phyloP scores from a whole-genome alignment of 2,888 invertebrate genomes.

The Entomobrya proxima region DNA sequence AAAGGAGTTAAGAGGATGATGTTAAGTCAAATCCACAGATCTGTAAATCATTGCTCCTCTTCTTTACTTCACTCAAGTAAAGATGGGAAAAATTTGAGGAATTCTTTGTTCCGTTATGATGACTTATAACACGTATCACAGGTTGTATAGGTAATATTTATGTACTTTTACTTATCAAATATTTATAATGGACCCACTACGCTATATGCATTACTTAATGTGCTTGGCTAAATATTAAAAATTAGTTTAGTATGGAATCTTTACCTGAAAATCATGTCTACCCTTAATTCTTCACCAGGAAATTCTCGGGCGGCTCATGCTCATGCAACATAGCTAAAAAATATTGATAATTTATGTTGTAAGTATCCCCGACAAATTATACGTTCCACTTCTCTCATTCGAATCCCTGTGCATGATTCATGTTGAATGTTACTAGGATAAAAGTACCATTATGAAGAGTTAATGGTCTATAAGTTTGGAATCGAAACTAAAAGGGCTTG shows the following conservation, averaged over 20 bases:
- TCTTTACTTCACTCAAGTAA: background rate
- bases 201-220: no score
- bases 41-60: constrained; percentile 72
- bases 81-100: constrained; percentile 27
- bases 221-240: no score
- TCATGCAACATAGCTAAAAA: no score
- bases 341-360: no score
- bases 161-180: no score
- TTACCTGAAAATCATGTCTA: background rate
- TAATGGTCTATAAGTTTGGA: constrained; percentile 19
- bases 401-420: no score
- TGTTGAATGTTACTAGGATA: background rate
- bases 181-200: no score
- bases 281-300: background rate
- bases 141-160: no score
- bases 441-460: constrained; percentile 27
- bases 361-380: no score
- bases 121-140: no score
- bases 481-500: background rate
- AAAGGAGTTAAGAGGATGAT: constrained; percentile 25
- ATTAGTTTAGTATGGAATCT: background rate
- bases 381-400: no score
- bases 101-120: background rate
- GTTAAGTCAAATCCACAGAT: constrained; percentile 74
- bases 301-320: no score